Conservation (phyloP, 2,113 vertebrate species). For the Cryptomyrus ogoouensis region DNA sequence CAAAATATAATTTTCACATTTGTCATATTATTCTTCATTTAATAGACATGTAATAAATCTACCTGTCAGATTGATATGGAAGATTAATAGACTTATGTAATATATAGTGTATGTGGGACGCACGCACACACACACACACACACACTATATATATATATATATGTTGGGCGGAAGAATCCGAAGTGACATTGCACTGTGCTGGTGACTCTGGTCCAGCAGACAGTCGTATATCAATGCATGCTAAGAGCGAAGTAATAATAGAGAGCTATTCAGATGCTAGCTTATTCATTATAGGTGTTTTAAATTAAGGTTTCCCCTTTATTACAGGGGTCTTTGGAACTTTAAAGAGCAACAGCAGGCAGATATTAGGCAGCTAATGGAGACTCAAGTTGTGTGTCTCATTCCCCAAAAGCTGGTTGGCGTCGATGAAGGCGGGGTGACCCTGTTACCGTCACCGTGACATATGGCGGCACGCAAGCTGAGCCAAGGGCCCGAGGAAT, state of each 20-base stretch:
- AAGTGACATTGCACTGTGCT: background rate
- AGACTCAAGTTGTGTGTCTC: background rate
- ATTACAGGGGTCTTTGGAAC: background rate
- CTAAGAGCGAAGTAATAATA: background rate
- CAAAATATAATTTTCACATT: background rate
- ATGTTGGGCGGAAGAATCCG: background rate
- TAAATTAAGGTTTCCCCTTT: background rate
- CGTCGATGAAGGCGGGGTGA: background rate
- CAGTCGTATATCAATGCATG: background rate
- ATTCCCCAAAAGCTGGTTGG: background rate
- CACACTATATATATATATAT: background rate
- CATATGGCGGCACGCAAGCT: background rate
- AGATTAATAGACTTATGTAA: background rate
- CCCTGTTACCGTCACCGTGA: background rate
- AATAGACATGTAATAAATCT: background rate
- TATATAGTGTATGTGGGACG: background rate
- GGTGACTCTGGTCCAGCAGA: background rate
- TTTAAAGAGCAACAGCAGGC: background rate
- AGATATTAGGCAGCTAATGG: background rate
- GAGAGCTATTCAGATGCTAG: background rate
- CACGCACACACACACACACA: background rate
- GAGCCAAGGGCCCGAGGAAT: background rate
- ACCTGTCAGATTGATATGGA: background rate
- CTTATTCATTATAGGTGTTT: background rate
- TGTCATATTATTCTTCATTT: background rate